Conservation (phyloP, 2,797 vertebrate genomes). For the Tachyglossus aculeatus region DNA sequence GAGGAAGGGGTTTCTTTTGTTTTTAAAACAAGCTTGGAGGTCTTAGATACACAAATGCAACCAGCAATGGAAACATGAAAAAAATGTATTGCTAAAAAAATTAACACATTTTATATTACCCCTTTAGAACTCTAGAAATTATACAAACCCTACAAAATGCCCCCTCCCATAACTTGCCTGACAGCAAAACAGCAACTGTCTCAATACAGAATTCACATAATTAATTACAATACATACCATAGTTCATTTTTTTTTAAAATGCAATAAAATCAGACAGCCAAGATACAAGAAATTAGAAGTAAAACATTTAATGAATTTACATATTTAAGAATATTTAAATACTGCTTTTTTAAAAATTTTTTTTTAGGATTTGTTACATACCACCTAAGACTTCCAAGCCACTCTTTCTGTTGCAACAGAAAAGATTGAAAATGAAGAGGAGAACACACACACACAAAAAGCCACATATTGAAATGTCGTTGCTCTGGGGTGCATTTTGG, state of each 20-base stretch:
- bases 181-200: constrained; percentile 70
- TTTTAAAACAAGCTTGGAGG: constrained; percentile 79
- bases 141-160: constrained; percentile 79
- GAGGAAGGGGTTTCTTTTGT: constrained; percentile 70
- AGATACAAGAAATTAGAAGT: constrained; percentile 80
- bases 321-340: constrained; percentile 87
- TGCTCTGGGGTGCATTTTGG: constrained; percentile 85
- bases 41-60: constrained; percentile 78
- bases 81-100: constrained; percentile 70
- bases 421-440: constrained; percentile 70
- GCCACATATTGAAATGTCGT: constrained; percentile 89
- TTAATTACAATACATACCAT: constrained; percentile 81
- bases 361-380: constrained; percentile 77
- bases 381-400: constrained; percentile 98
- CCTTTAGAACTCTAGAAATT: constrained; percentile 79
- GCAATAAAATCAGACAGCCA: constrained; percentile 83
- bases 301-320: constrained; percentile 85
- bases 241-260: constrained; percentile 75
- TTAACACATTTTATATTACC: constrained; percentile 75
- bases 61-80: constrained; percentile 65
- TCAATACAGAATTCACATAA: constrained; percentile 76
- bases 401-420: constrained; percentile 87
- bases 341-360: constrained; percentile 75
- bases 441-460: constrained; percentile 81
- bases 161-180: constrained; percentile 60